Evolutionary conservation across 2,888 invertebrate species (phyloP).

Genomic region (Heliconius hortense): DNA sequence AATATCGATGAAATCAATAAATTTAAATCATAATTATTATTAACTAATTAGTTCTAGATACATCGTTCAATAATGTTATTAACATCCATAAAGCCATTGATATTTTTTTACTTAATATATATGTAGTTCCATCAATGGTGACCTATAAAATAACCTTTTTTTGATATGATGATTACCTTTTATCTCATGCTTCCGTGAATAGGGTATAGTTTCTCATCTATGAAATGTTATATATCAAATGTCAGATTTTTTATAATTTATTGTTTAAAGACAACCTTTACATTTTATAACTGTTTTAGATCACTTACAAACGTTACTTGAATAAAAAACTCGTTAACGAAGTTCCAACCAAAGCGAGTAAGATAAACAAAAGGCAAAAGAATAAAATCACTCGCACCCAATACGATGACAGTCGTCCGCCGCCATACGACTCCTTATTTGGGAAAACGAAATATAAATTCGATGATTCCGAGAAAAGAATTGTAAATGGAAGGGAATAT

Average conservation of each 20-base stretch:
- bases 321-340: conserved; percentile 20
- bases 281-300: conserved; percentile 50
- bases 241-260: not conserved
- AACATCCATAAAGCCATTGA: too few species aligned
- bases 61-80: too few species aligned
- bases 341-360: conserved; percentile 39
- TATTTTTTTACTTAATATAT: too few species aligned
- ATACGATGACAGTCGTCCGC: conserved; percentile 79
- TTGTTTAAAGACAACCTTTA: not conserved
- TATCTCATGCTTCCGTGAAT: too few species aligned
- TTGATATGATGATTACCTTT: too few species aligned
- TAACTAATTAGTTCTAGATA: too few species aligned
- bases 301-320: conserved; percentile 58
- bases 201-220: too few species aligned
- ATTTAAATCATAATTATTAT: too few species aligned
- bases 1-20: too few species aligned
- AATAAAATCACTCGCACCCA: conserved; percentile 41
- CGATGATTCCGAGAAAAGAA: conserved; percentile 71
- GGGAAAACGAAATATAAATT: conserved; percentile 60
- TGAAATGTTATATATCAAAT: not conserved
- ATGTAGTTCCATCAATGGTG: too few species aligned
- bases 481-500: conserved; percentile 90
- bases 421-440: conserved; percentile 85
- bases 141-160: too few species aligned
- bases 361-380: conserved; percentile 43